Percentiles rank a stretch among this genome's conserved stretches.
phyloP scores from a whole-genome alignment of 2,888 invertebrate species.

The Octodonta nipae region DNA sequence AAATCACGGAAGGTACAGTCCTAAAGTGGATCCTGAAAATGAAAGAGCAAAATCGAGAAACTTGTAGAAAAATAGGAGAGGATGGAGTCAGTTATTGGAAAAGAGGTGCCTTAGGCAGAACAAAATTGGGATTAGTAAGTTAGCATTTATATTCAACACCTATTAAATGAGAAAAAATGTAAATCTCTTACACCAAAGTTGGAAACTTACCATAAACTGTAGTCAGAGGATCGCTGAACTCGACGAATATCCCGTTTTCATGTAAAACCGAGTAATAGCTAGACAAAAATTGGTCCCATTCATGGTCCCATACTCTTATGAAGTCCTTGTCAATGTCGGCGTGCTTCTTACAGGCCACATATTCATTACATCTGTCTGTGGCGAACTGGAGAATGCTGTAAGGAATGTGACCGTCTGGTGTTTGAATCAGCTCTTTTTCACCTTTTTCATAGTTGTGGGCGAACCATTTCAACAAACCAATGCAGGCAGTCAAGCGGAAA shows the following conservation, averaged over 20 bases:
- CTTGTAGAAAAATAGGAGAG: no score
- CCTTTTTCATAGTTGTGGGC: constrained; percentile 36
- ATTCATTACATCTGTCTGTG: constrained; percentile 60
- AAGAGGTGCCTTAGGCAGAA: no score
- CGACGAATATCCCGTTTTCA: constrained; percentile 36
- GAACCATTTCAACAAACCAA: constrained; percentile 69
- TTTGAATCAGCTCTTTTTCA: constrained; percentile 44
- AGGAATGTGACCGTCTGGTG: constrained; percentile 54
- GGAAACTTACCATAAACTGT: constrained; percentile 13
- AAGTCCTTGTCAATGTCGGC: constrained; percentile 57
- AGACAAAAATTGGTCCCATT: constrained; percentile 78
- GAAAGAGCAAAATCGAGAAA: no score
- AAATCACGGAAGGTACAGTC: no score
- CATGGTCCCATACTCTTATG: constrained; percentile 57
- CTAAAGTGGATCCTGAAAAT: no score
- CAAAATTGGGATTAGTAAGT: no score
- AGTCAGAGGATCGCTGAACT: constrained; percentile 13
- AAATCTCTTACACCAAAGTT: not conserved
- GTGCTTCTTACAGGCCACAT: constrained; percentile 58
- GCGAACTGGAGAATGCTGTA: constrained; percentile 69
- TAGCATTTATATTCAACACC: no score
- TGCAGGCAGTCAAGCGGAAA: constrained; percentile 78
- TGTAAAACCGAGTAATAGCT: constrained; percentile 56
- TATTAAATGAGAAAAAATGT: not conserved
- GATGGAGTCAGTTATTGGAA: no score